These are phyloP conservation scores for Drosophila takahashii DNA, from an alignment of 1,140 invertebrate species.

Conservation along the genomic window DNA sequence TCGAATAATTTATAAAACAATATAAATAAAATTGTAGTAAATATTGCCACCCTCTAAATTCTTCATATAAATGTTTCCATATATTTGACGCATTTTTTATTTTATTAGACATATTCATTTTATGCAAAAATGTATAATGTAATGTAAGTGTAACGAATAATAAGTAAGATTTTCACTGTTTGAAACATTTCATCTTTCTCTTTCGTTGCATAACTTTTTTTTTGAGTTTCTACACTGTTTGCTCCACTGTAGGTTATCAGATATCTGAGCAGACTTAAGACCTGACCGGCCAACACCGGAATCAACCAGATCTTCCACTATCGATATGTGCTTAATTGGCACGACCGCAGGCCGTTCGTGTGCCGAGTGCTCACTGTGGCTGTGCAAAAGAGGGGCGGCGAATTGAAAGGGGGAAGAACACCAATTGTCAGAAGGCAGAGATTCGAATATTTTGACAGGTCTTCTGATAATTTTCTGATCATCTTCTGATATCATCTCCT, in stretches of 20 bases:
- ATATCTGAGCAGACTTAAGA: not conserved
- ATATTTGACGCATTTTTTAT: too few relatives aligned
- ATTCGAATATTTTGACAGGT: constrained; percentile 3
- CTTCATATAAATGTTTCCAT: too few relatives aligned
- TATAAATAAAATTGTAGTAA: too few relatives aligned
- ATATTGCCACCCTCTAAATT: too few relatives aligned
- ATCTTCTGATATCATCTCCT: constrained; percentile 33
- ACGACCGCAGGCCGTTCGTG: too few relatives aligned
- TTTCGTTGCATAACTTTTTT: not conserved
- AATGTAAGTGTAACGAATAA: too few relatives aligned
- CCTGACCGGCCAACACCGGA: constrained; percentile 17
- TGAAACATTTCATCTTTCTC: too few relatives aligned
- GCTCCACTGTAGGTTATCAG: constrained; percentile 14
- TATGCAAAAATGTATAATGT: too few relatives aligned
- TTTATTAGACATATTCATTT: too few relatives aligned
- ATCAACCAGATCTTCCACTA: constrained; percentile 17
- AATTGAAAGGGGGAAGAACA: not conserved
- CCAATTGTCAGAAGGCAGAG: not conserved
- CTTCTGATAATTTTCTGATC: constrained; percentile 5
- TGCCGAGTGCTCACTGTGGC: constrained; percentile 13
- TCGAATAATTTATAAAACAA: too few relatives aligned
- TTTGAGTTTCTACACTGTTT: not conserved
- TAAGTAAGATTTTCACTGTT: too few relatives aligned
- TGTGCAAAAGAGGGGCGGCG: not conserved
- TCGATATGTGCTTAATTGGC: not conserved